Base-by-base conservation (phyloP, 2,888 invertebrate species). In the Drosophila affinis region DNA sequence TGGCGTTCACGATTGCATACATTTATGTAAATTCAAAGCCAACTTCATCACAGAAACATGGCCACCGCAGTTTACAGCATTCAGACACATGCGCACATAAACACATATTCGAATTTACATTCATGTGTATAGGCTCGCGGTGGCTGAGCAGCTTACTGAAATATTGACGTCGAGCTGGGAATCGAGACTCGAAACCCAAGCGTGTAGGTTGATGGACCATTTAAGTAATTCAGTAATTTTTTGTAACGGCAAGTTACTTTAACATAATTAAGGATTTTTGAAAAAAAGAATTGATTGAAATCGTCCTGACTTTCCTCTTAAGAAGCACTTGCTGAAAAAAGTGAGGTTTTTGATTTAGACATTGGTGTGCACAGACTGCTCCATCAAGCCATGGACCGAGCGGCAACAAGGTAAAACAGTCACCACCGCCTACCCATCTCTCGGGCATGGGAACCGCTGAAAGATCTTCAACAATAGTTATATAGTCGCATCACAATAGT, bases 1-100 rank as follows among this genome's bases (percentile, higher is more conserved):
- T 39, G 39, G 9, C 76, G 76, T 78, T 78, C 73, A 76, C 81
- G 71, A 78, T 76, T 70, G 78, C 67, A 81, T 78, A 81, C 81
- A 81, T 79, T 76, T 79, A 79, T 79, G 81, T 81, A 79, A 78
- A 79, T 81, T 79, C 81, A 78, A 77, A 80, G 75, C 81, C 78
- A 77, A 78, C 69, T 78, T 72, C 78, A 78, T 67, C 61, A 65
- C 65, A 72, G 55, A 54, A 59, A 47, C 54, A 58, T 64, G 46
- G 53, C 46, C 52, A 64, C 61, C 57, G 60, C 46, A 29, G 17
- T 47, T 21, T 29, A 12, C 14, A 18, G 46, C 46, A n/a, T 39
- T 18, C 32, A 47, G 14, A 46, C 29, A 47, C 17, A 55, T 44
- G 7, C 18, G 34, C 34, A 53, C 34, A 34, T 39, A 12, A n/a